These are phyloP conservation scores for Tricholauxania praeusta DNA, from an alignment of 2,888 invertebrate genomes.

Conservation along the genomic window DNA sequence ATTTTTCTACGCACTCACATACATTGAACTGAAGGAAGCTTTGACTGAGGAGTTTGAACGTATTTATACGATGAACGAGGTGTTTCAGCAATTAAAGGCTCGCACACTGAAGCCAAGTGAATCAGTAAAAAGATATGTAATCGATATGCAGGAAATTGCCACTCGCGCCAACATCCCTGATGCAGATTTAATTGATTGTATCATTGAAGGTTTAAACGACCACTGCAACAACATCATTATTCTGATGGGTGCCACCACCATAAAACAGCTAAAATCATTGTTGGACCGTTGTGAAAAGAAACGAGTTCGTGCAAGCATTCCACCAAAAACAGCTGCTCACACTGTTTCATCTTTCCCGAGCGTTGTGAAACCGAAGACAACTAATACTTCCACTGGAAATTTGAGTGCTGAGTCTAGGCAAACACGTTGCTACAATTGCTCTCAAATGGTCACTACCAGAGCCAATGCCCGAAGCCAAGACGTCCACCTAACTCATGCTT, in stretches of 20 bases:
- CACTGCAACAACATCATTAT: slow-evolving; percentile 36
- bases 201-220: slow-evolving; percentile 35
- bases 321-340: slow-evolving; percentile 24
- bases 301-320: neutral
- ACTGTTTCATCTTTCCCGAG: too few relatives aligned
- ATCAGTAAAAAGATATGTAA: too few relatives aligned
- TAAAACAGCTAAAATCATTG: slow-evolving; percentile 24
- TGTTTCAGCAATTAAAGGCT: too few relatives aligned
- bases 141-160: too few relatives aligned
- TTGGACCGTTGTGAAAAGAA: slow-evolving; percentile 39
- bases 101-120: too few relatives aligned
- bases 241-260: slow-evolving; percentile 26
- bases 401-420: neutral
- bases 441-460: slow-evolving; percentile 35
- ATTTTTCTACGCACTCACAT: slow-evolving; percentile 26
- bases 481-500: slow-evolving; percentile 36
- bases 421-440: slow-evolving; percentile 33
- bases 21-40: slow-evolving; percentile 18
- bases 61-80: too few relatives aligned
- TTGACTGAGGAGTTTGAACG: slow-evolving; percentile 30
- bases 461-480: slow-evolving; percentile 33
- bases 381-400: too few relatives aligned
- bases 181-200: slow-evolving; percentile 30
- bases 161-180: too few relatives aligned
- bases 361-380: too few relatives aligned